A percentile compares a stretch with the other conserved stretches of the same genome.
phyloP scores from a whole-genome alignment of 2,888 invertebrate genomes.

The Andrena dorsata region DNA sequence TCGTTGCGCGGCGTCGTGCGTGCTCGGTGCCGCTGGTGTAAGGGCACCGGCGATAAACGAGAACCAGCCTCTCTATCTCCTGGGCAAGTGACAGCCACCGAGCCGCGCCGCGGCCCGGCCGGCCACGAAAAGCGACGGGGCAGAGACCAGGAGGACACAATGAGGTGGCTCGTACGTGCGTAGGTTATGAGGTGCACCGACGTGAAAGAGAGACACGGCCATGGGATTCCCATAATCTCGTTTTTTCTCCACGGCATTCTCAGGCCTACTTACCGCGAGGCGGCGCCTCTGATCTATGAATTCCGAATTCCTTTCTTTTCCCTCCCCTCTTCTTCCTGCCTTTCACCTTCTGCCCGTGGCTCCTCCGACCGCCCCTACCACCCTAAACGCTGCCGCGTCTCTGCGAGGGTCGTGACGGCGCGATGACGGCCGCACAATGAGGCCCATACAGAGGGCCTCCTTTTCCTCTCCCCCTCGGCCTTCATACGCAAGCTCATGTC shows the following conservation, averaged over 20 bases:
- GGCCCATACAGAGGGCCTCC: slow-evolving; percentile 76
- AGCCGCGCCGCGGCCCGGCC: slow-evolving; percentile 19
- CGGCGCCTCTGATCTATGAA: slow-evolving; percentile 80
- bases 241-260: slow-evolving; percentile 66
- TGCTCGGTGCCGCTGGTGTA: slow-evolving; percentile 11
- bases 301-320: slow-evolving; percentile 69
- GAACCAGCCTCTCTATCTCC: slow-evolving; percentile 64
- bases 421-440: slow-evolving; percentile 82
- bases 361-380: slow-evolving; percentile 50
- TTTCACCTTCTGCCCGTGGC: slow-evolving; percentile 5
- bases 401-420: slow-evolving; percentile 75
- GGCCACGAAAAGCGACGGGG: slow-evolving; percentile 37
- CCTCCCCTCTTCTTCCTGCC: slow-evolving; percentile 20
- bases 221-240: slow-evolving; percentile 74
- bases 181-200: slow-evolving; percentile 59
- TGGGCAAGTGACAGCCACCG: slow-evolving; percentile 62
- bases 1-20: slow-evolving; percentile 13
- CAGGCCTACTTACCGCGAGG: slow-evolving; percentile 64
- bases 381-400: slow-evolving; percentile 68
- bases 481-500: slow-evolving; percentile 72
- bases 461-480: slow-evolving; percentile 41
- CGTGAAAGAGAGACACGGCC: slow-evolving; percentile 26
- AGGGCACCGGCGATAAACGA: slow-evolving; percentile 59
- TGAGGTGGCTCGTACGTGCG: slow-evolving; percentile 52
- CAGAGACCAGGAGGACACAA: slow-evolving; percentile 20